Evolutionary conservation across 2,113 vertebrate genomes (phyloP), one percentile per base, ranked within the genome.

Genomic region (Muntiacus muntjak): DNA sequence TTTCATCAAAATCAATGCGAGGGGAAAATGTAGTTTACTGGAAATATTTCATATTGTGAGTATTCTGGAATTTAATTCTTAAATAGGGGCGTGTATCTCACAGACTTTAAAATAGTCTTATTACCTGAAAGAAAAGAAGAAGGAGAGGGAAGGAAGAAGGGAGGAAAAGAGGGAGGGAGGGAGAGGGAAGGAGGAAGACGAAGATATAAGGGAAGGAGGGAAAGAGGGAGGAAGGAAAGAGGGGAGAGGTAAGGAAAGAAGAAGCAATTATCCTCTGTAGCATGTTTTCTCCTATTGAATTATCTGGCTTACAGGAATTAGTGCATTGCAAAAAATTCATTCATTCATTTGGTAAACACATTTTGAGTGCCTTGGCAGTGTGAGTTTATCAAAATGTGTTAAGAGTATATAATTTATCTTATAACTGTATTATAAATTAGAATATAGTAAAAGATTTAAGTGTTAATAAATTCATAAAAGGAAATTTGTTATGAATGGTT

Each of bases 61-160:
- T 40, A 87, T 96, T 96, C 87, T 91, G 40, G 79, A 97, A 57
- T 55, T 36, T 89, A 86, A 54, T 84, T 92, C 55, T 92, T 96
- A 76, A 71, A 79, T 54, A 93, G 45, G 11, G 7, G 6, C 52
- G 84, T 93, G 1, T 94, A 52, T 89, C 23, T 95, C 36, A 57
- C 16, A 26, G 36, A 89, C 23, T 62, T 97, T 33, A 58, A 60
- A 95, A 47, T 67, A 54, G 47, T 79, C 21, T 74, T 92, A 60
- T 81, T 97, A 92, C 86, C 11, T 17, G 3, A n/a, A 82, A 82
- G 50, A 21, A 25, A n/a, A n/a, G 79, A 82, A 54, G 30, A 54
- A 36, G 11, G 19, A 54, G 79, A 54, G 19, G 50, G 47, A 82
- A 54, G 50, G 33, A 82, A 33, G 33, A 82, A n/a, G 19, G 19